Conservation (phyloP, 1,140 invertebrate genomes). For the Drosophila miranda region DNA sequence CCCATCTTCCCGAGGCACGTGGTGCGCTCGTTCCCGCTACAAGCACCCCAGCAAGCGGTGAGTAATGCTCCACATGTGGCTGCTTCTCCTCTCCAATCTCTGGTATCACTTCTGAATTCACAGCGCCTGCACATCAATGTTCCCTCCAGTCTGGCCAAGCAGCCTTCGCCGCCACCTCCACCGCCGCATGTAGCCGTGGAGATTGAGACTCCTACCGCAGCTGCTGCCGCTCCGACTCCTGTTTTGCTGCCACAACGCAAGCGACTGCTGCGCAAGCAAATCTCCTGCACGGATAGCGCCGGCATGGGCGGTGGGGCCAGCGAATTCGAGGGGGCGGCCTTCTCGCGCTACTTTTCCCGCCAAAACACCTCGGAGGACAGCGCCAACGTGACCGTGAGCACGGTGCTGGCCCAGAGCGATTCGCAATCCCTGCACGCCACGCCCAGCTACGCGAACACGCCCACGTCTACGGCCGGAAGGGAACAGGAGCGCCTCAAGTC, state of each 20-base stretch:
- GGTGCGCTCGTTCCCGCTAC: slow-evolving; percentile 54
- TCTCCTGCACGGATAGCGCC: slow-evolving; percentile 70
- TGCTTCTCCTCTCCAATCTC: too few species aligned
- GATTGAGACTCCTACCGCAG: slow-evolving; percentile 38
- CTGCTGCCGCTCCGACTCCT: slow-evolving; percentile 4
- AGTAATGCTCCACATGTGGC: slow-evolving; percentile 14
- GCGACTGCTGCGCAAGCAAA: too few species aligned
- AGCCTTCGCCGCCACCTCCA: slow-evolving; percentile 17
- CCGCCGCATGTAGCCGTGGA: slow-evolving; percentile 43
- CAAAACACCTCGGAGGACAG: slow-evolving; percentile 82
- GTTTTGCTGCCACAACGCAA: slow-evolving; percentile 16
- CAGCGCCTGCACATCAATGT: slow-evolving; percentile 68
- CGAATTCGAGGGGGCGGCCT: slow-evolving; percentile 55
- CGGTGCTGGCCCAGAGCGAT: slow-evolving; percentile 75
- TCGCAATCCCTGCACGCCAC: slow-evolving; percentile 70
- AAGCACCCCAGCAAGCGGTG: slow-evolving; percentile 62
- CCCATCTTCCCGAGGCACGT: slow-evolving; percentile 75
- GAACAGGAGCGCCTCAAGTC: slow-evolving; percentile 63
- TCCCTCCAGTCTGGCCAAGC: slow-evolving; percentile 68
- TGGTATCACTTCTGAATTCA: background rate
- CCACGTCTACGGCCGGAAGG: slow-evolving; percentile 21
- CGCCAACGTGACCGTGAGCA: slow-evolving; percentile 79
- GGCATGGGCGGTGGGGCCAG: slow-evolving; percentile 29
- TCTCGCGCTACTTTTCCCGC: slow-evolving; percentile 71
- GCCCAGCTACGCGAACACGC: slow-evolving; percentile 67